These are phyloP conservation scores for Paedocypris sp. DNA, from an alignment of 2,113 vertebrate species.

Conservation along the genomic window DNA sequence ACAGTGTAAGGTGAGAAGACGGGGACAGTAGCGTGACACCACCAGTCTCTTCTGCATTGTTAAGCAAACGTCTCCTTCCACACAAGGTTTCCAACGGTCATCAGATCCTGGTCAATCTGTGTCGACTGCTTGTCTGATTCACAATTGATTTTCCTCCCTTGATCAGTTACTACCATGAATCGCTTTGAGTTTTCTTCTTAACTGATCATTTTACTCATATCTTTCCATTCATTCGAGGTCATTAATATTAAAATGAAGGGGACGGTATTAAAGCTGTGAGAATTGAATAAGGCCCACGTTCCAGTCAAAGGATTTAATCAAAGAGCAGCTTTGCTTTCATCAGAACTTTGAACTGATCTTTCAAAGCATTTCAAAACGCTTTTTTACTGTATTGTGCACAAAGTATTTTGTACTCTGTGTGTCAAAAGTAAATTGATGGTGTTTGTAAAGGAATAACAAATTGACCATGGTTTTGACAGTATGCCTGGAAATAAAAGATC, in stretches of 20 bases:
- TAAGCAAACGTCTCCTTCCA: slow-evolving; percentile 34
- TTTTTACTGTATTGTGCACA: too few species aligned
- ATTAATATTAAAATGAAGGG: too few species aligned
- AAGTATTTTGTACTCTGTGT: too few species aligned
- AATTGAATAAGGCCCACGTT: background rate
- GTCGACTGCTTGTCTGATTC: background rate
- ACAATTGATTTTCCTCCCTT: background rate
- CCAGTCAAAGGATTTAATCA: slow-evolving; percentile 22
- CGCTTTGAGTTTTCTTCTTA: too few species aligned
- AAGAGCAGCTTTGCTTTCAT: slow-evolving; percentile 27
- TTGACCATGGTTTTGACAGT: too few species aligned
- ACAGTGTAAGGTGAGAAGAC: slow-evolving; percentile 39
- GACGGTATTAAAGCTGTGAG: background rate
- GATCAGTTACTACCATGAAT: too few species aligned
- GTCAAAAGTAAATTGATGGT: too few species aligned
- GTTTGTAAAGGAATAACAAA: too few species aligned
- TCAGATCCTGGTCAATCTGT: slow-evolving; percentile 12
- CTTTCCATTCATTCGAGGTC: too few species aligned
- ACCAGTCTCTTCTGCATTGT: slow-evolving; percentile 38
- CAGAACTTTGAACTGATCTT: slow-evolving; percentile 36
- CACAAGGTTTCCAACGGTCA: slow-evolving; percentile 28
- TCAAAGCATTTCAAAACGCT: slow-evolving; percentile 25
- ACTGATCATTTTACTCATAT: too few species aligned
- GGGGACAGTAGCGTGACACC: background rate
- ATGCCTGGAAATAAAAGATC: too few species aligned